phyloP scores from a whole-genome alignment of 2,888 invertebrate species.

The Eutolmus rufibarbis region DNA sequence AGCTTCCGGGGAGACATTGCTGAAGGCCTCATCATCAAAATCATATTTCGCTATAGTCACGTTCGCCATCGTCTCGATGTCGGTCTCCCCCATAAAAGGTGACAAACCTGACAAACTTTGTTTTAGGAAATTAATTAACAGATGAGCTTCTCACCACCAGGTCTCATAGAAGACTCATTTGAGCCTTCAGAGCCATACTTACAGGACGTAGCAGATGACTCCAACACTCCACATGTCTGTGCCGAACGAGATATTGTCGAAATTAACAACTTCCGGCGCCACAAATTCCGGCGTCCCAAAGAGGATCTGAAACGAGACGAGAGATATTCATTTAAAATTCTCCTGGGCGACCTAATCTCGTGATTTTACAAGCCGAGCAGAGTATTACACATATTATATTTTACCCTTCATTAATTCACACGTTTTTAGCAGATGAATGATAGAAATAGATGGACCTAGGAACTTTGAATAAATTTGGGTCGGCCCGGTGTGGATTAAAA shows the following conservation, averaged over 20 bases:
- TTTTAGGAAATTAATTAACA: constrained; percentile 49
- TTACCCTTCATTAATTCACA: background rate
- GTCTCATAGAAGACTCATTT: constrained; percentile 9
- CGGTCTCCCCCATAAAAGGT: constrained; percentile 98
- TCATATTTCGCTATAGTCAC: constrained; percentile 97
- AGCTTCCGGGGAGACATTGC: constrained; percentile 91
- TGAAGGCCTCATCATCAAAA: constrained; percentile 96
- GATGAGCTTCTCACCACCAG: constrained; percentile 31
- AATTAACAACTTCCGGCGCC: constrained; percentile 98
- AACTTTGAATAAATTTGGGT: background rate
- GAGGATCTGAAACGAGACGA: constrained; percentile 67
- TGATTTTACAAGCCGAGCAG: background rate
- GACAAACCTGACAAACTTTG: constrained; percentile 91
- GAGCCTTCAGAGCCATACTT: constrained; percentile 66
- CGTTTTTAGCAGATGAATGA: background rate
- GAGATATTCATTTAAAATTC: background rate
- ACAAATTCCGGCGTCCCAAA: constrained; percentile 99
- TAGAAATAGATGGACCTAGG: background rate
- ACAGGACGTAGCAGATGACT: constrained; percentile 98
- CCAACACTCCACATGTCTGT: constrained; percentile 99
- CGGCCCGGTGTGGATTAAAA: background rate
- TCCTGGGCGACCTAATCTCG: background rate
- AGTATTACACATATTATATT: background rate
- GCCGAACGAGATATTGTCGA: constrained; percentile 93
- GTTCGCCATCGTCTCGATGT: constrained; percentile 98